phyloP scores from a whole-genome alignment of 2,888 invertebrate genomes.

The Synanthedon tipuliformis region DNA sequence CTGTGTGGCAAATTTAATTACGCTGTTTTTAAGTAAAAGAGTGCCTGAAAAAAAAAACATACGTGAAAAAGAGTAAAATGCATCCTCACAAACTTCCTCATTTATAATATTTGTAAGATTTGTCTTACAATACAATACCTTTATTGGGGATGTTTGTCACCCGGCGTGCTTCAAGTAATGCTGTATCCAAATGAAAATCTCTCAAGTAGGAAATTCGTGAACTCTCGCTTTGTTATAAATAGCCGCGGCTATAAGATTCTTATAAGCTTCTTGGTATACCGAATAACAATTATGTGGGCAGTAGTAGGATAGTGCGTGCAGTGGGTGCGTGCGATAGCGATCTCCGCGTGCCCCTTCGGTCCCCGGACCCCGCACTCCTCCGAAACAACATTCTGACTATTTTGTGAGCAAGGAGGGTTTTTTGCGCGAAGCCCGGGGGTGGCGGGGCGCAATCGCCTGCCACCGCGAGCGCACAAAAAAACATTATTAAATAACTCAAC shows the following conservation, averaged over 20 bases:
- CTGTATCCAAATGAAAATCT: too few species aligned
- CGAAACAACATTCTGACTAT: constrained; percentile 62
- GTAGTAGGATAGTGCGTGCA: constrained; percentile 67
- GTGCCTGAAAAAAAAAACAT: too few species aligned
- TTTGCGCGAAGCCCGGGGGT: constrained; percentile 66
- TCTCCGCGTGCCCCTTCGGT: constrained; percentile 42
- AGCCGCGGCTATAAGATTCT: background rate
- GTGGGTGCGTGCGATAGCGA: constrained; percentile 68
- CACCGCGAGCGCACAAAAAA: constrained; percentile 51
- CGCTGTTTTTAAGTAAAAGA: too few species aligned
- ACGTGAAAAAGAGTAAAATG: too few species aligned
- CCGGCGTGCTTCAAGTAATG: too few species aligned
- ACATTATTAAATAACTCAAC: constrained; percentile 66
- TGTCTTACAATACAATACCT: too few species aligned
- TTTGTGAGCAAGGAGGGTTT: constrained; percentile 61
- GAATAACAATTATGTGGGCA: constrained; percentile 62
- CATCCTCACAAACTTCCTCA: too few species aligned
- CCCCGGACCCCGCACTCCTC: constrained; percentile 34
- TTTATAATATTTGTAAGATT: too few species aligned
- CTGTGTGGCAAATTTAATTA: too few species aligned
- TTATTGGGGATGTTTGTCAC: too few species aligned
- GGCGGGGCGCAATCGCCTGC: constrained; percentile 63
- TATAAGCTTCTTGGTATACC: constrained; percentile 31
- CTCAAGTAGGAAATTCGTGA: too few species aligned
- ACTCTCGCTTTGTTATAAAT: too few species aligned